Evolutionary conservation across 2,113 vertebrate species (phyloP).

Genomic region (Synodontis membranacea): DNA sequence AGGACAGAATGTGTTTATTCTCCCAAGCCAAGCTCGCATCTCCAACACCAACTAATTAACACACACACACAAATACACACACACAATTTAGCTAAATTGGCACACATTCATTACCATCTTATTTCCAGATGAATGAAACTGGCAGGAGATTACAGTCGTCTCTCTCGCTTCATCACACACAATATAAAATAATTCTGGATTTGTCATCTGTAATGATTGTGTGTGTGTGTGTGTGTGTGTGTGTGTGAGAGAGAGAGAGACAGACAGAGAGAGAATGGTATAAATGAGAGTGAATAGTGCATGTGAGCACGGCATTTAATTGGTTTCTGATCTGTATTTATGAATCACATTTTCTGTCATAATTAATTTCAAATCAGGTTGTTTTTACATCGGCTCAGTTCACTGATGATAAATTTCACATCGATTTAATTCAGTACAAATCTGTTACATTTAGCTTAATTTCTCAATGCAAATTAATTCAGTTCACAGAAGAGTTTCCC

Average conservation of each 20-base stretch:
- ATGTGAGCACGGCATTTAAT: neutral
- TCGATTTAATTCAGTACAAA: neutral
- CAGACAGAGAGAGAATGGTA: too few relatives aligned
- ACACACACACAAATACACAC: slow-evolving; percentile 29
- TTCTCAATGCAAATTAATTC: neutral
- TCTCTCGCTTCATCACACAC: neutral
- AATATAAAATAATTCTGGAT: neutral
- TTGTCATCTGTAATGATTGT: neutral
- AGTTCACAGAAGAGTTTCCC: neutral
- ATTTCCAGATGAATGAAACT: neutral
- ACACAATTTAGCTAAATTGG: neutral
- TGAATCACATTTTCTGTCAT: neutral
- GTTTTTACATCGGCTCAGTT: neutral
- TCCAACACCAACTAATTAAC: slow-evolving; percentile 25
- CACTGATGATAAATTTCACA: neutral
- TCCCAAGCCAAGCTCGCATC: slow-evolving; percentile 9
- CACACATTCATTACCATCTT: neutral
- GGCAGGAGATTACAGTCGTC: neutral
- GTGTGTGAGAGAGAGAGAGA: too few relatives aligned
- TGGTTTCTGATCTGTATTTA: neutral
- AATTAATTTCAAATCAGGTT: neutral
- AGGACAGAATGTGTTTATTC: slow-evolving; percentile 25
- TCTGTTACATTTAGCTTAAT: neutral
- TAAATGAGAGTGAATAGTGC: neutral
- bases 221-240: neutral